These are phyloP conservation scores for Cartodere bifasciata DNA, from an alignment of 2,888 invertebrate species.

Conservation along the genomic window DNA sequence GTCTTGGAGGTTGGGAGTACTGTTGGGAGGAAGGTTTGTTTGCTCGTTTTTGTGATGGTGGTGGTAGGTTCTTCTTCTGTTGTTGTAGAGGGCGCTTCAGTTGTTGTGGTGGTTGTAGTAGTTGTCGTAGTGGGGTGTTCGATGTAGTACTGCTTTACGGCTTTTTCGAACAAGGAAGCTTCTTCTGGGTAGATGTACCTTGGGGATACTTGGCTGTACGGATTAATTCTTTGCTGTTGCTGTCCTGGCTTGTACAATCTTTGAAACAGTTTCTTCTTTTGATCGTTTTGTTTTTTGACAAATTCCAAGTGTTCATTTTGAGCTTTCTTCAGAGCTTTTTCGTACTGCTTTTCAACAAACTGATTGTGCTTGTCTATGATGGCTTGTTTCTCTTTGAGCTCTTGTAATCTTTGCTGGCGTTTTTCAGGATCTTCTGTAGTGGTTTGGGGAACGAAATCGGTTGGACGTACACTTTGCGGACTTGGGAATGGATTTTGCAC, in stretches of 20 bases:
- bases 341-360: slow-evolving; percentile 65
- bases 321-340: slow-evolving; percentile 65
- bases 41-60: slow-evolving; percentile 10
- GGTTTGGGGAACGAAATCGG: slow-evolving; percentile 14
- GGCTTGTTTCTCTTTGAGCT: slow-evolving; percentile 57
- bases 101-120: slow-evolving; percentile 53
- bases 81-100: slow-evolving; percentile 30
- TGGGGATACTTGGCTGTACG: slow-evolving; percentile 27
- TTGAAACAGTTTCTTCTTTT: slow-evolving; percentile 39
- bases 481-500: slow-evolving; percentile 12
- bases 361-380: slow-evolving; percentile 65
- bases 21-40: slow-evolving; percentile 29
- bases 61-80: too few species aligned
- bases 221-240: slow-evolving; percentile 20
- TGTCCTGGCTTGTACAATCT: slow-evolving; percentile 29
- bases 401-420: slow-evolving; percentile 52
- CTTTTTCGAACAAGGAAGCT: slow-evolving; percentile 48
- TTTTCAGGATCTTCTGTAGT: slow-evolving; percentile 38
- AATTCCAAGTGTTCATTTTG: slow-evolving; percentile 60
- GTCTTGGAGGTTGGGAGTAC: slow-evolving; percentile 42
- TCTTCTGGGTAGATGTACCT: slow-evolving; percentile 50
- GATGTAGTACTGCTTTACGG: slow-evolving; percentile 52
- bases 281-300: slow-evolving; percentile 54
- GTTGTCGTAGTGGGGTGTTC: slow-evolving; percentile 58
- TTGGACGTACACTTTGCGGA: slow-evolving; percentile 14